These are phyloP conservation scores for Agrotis puta DNA, from an alignment of 2,888 invertebrate species.

Conservation along the genomic window DNA sequence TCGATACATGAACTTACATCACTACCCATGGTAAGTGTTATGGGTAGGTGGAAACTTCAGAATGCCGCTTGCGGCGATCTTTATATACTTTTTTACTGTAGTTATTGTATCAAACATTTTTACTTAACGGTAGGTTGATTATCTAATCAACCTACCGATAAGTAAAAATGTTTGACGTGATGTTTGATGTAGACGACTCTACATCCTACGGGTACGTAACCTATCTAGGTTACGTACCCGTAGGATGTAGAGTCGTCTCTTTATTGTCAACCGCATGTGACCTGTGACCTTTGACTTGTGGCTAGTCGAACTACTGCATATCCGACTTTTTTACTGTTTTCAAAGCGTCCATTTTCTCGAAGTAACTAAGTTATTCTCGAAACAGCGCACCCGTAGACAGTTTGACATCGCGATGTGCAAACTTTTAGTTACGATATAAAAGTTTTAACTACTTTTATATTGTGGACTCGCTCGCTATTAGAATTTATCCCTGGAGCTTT, in stretches of 20 bases:
- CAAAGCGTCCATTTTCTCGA: conserved; percentile 8
- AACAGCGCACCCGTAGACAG: conserved; percentile 19
- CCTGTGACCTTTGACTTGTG: background rate
- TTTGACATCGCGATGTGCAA: conserved; percentile 30
- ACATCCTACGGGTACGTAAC: too few species aligned
- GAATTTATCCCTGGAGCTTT: conserved; percentile 7
- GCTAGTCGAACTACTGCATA: background rate
- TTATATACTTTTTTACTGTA: background rate
- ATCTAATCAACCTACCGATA: too few species aligned
- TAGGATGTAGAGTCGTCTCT: background rate
- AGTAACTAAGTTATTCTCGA: conserved; percentile 31
- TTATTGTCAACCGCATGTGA: background rate
- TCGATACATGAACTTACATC: too few species aligned
- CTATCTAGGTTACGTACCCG: too few species aligned
- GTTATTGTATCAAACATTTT: background rate
- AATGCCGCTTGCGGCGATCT: too few species aligned
- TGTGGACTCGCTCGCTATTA: background rate
- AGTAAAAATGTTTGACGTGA: too few species aligned
- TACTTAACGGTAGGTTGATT: too few species aligned
- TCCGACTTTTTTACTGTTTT: background rate
- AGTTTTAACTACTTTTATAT: conserved; percentile 44
- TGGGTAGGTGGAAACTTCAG: too few species aligned
- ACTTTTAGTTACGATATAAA: conserved; percentile 37
- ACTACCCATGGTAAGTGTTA: too few species aligned
- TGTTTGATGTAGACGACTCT: too few species aligned